Base-by-base conservation (phyloP, 2,113 vertebrate species). In the Megalops atlanticus region DNA sequence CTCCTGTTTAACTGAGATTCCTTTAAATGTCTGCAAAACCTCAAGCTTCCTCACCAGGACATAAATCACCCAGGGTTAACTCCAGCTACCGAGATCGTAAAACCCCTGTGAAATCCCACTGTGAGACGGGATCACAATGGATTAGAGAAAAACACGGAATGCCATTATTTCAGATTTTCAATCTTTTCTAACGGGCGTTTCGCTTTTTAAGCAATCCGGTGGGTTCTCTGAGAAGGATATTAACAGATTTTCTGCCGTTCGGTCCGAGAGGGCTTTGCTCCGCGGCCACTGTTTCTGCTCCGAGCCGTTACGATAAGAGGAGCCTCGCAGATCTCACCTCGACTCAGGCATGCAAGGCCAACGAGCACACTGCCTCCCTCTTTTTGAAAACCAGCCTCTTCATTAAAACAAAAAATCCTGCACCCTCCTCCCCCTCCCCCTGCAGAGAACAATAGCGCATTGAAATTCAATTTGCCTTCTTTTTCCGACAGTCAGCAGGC, bases 61-160 rank as follows among this genome's bases (percentile, higher is more conserved):
- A 7, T 64, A 77, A 58, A 41, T 24, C 16, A 77, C 18, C 2
- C 52, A 58, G 27, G 16, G 41, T 21, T 45, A 27, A 52, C 33
- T 76, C 15, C 75, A 54, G 45, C 11, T 38, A 49, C 33, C n/a
- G 15, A 45, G 45, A 45, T 43, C 8, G 41, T 21, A 54, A 54
- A 15, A 74, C 38, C n/a, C 36, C 49, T n/a, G 33, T 71, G 41
- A 74, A 7, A 8, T 41, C 33, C 41, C 15, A 45, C 2, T 81
- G 12, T 36, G 6, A 64, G n/a, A 82, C 58, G 72, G 77, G 35
- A 79, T 31, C 72, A 27, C 75, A 69, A 77, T 40, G 39, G 58
- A 83, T 85, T 81, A 87, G 76, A 11, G 80, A 84, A 75, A 85
- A 40, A 70, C 47, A 74, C 54, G 52, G 85, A 76, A 77, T 80